Conservation (phyloP, 2,888 invertebrate genomes). For the Ormyrus thymus region DNA sequence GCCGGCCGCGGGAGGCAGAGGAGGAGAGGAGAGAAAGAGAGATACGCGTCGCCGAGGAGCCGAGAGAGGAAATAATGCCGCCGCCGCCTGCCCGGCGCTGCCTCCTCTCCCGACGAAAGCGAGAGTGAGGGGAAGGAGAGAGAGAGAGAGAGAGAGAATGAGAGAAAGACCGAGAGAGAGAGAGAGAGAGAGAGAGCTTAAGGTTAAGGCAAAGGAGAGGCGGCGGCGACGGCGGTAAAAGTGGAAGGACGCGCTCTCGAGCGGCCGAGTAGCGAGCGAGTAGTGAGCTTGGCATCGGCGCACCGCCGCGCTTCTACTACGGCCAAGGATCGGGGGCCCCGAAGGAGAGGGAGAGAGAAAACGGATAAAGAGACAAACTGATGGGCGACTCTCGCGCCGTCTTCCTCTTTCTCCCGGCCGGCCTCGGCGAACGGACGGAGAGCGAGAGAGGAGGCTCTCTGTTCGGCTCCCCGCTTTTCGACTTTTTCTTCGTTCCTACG, state of each 20-base stretch:
- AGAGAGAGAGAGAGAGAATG: conserved; percentile 25
- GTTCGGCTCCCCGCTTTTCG: conserved; percentile 1
- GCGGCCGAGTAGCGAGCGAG: background rate
- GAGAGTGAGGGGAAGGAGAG: conserved; percentile 40
- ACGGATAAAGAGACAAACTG: conserved; percentile 52
- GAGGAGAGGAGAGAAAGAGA: background rate
- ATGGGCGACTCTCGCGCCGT: conserved; percentile 23
- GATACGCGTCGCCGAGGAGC: conserved; percentile 1
- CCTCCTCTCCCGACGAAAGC: conserved; percentile 34
- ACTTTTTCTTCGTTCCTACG: conserved; percentile 29
- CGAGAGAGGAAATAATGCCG: conserved; percentile 48
- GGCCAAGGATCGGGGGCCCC: conserved; percentile 36
- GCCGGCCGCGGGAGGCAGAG: background rate
- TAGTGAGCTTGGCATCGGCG: conserved; percentile 7
- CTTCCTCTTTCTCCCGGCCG: background rate
- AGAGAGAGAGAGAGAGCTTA: conserved; percentile 22
- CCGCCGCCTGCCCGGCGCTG: conserved; percentile 3
- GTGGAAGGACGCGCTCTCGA: conserved; percentile 35
- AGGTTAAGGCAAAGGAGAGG: conserved; percentile 48
- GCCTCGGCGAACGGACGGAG: too few species aligned
- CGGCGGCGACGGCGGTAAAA: conserved; percentile 39
- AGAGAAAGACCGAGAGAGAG: conserved; percentile 37
- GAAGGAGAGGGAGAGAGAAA: conserved; percentile 44
- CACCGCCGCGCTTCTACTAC: too few species aligned
- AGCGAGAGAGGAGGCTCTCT: background rate